Evolutionary conservation across 2,113 vertebrate species (phyloP).

Genomic region (Cephalophus harveyi): DNA sequence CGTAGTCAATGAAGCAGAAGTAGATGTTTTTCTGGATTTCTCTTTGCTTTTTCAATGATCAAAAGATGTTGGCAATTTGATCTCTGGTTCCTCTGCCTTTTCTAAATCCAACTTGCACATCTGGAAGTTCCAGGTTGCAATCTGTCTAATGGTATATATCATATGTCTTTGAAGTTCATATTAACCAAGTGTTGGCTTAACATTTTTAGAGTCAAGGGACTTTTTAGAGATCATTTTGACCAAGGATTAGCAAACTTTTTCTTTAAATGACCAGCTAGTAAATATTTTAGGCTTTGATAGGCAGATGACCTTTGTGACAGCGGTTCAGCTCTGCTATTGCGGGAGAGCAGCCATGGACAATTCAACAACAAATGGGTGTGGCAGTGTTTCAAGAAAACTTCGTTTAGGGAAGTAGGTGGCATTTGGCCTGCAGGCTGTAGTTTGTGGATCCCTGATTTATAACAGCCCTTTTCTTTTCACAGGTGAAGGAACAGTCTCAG

Average conservation of each 20-base stretch:
- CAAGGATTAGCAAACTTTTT: neutral
- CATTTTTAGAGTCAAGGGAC: neutral
- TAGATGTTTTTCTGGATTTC: neutral
- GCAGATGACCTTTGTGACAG: neutral
- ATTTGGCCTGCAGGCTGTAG: neutral
- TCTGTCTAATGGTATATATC: neutral
- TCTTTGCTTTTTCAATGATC: neutral
- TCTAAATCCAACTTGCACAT: neutral
- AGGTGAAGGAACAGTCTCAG: neutral
- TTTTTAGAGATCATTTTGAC: neutral
- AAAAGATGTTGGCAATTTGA: neutral
- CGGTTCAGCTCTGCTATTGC: neutral
- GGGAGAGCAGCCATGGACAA: neutral
- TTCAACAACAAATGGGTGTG: neutral
- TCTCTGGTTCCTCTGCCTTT: neutral
- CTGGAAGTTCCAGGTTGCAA: neutral
- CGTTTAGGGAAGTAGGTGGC: neutral
- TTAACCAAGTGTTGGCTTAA: neutral
- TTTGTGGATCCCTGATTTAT: neutral
- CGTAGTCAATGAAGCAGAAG: neutral
- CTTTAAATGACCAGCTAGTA: neutral
- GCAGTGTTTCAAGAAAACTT: neutral
- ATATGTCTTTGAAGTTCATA: neutral
- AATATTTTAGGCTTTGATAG: conserved; percentile 1
- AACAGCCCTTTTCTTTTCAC: neutral